phyloP scores from a whole-genome alignment of 2,888 invertebrate genomes.

The Uropetala carovei region DNA sequence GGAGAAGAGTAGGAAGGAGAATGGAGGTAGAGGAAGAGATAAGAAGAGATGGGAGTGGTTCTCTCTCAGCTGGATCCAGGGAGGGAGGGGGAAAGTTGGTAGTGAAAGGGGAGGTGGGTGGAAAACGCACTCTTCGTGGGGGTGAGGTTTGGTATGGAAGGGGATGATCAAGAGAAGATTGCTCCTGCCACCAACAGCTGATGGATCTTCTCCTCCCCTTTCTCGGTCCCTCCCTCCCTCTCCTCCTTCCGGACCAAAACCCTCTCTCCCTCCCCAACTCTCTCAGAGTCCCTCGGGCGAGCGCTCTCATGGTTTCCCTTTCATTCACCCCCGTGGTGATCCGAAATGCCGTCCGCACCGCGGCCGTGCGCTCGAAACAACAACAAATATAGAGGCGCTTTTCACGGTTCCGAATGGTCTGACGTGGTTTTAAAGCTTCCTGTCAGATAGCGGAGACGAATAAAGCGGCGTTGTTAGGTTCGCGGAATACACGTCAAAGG shows the following conservation, averaged over 20 bases:
- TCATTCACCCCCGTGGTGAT: constrained; percentile 36
- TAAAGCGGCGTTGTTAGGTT: neutral
- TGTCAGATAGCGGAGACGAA: neutral
- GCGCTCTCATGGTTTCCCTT: constrained; percentile 9
- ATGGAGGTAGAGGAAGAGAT: neutral
- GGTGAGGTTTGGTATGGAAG: neutral
- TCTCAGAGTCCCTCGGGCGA: neutral
- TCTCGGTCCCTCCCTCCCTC: neutral
- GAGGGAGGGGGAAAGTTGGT: too few relatives aligned
- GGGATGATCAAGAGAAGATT: constrained; percentile 63
- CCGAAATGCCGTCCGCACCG: neutral
- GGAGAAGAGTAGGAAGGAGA: neutral
- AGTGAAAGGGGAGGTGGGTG: too few relatives aligned
- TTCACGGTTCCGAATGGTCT: neutral
- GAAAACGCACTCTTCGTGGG: neutral
- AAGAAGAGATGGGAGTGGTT: neutral
- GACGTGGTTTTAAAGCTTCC: neutral
- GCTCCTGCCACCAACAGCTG: constrained; percentile 64
- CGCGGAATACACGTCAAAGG: neutral
- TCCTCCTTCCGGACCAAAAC: neutral
- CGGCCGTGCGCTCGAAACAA: constrained; percentile 31
- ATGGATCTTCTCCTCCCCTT: constrained; percentile 55
- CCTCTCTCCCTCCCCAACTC: neutral
- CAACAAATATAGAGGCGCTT: constrained; percentile 45
- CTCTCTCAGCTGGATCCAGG: neutral